Percentiles rank a stretch among this genome's conserved stretches.
phyloP scores from a whole-genome alignment of 2,797 vertebrate genomes.

The Melopsittacus undulatus region DNA sequence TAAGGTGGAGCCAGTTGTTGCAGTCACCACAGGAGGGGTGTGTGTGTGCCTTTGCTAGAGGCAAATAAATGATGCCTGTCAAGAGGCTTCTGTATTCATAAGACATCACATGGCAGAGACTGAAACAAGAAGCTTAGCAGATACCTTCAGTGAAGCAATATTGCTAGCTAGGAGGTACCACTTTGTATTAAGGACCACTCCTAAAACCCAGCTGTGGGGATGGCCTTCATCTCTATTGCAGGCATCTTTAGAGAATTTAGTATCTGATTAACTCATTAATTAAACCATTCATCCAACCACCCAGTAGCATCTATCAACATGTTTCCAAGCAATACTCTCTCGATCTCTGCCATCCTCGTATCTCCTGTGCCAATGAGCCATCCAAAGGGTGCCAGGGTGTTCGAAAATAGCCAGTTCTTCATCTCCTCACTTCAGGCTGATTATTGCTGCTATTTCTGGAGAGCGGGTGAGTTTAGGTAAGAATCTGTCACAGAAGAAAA shows the following conservation, averaged over 20 bases:
- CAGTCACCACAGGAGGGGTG: background rate
- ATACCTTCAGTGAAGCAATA: background rate
- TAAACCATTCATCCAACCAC: background rate
- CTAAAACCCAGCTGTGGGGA: background rate
- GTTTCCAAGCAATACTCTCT: background rate
- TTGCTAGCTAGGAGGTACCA: background rate
- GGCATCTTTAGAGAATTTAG: background rate
- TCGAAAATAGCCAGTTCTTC: background rate
- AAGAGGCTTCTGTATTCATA: background rate
- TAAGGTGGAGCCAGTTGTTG: background rate
- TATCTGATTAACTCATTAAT: background rate
- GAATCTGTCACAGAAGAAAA: conserved; percentile 13
- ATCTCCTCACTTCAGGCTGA: background rate
- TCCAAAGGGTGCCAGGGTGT: background rate
- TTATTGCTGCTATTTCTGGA: conserved; percentile 8
- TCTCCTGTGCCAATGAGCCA: background rate
- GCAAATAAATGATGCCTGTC: background rate
- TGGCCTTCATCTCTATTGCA: background rate
- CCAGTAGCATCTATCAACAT: background rate
- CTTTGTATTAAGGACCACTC: fast-evolving
- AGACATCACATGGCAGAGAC: background rate
- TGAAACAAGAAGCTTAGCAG: background rate
- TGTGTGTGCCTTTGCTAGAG: background rate
- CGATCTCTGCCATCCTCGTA: background rate
- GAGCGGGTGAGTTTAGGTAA: conserved; percentile 14